A percentile compares a stretch with the other conserved stretches of the same genome.
phyloP scores from a whole-genome alignment of 1,140 invertebrate species.

The Adelges cooleyi region DNA sequence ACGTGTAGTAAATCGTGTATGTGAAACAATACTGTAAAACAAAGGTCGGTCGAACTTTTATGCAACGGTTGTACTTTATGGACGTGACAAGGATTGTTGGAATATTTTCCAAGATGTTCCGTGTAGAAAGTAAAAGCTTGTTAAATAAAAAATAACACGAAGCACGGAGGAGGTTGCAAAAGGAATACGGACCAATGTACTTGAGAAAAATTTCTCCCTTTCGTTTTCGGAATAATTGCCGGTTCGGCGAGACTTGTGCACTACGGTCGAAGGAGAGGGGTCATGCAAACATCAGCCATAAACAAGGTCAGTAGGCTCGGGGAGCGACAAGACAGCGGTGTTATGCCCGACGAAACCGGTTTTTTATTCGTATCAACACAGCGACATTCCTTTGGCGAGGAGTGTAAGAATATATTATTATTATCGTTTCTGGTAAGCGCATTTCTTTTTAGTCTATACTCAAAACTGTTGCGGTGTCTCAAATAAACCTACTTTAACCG shows the following conservation, averaged over 20 bases:
- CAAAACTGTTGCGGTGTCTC: too few relatives aligned
- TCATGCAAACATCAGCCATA: background rate
- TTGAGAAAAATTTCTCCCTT: constrained; percentile 18
- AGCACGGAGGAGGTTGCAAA: background rate
- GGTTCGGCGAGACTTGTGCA: background rate
- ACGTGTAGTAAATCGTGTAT: too few relatives aligned
- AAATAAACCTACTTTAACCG: too few relatives aligned
- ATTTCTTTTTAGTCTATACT: too few relatives aligned
- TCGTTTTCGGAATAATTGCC: constrained; percentile 12
- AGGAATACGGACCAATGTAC: background rate
- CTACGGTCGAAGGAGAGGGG: too few relatives aligned
- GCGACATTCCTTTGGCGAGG: constrained; percentile 19
- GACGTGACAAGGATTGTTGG: too few relatives aligned
- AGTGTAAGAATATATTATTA: constrained; percentile 14
- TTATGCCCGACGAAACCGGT: background rate
- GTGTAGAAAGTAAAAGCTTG: constrained; percentile 12
- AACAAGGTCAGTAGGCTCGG: constrained; percentile 23
- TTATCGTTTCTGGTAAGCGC: too few relatives aligned
- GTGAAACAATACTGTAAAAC: too few relatives aligned
- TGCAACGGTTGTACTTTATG: too few relatives aligned
- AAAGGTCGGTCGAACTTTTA: too few relatives aligned
- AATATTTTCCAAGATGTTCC: too few relatives aligned
- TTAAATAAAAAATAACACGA: background rate
- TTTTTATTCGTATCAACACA: constrained; percentile 2
- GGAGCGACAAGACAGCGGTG: background rate